Evolutionary conservation across 1,140 invertebrate genomes (phyloP), one percentile per base, ranked within the genome.

Genomic region (Dinothrombium tinctorium): DNA sequence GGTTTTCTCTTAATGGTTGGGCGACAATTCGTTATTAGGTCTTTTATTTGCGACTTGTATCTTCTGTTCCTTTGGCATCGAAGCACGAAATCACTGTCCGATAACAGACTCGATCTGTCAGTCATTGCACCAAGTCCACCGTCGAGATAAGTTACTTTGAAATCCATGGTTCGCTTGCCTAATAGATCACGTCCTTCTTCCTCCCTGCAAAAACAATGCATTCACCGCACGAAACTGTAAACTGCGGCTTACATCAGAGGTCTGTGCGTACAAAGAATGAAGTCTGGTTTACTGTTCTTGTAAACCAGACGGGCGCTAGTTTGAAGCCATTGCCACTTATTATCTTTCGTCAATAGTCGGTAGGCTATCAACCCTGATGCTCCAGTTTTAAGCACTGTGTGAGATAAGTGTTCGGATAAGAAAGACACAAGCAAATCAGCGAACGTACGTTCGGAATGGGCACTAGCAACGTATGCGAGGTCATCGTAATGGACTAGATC

Each of bases 241-340:
- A 36, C 19, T 37, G 31, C 24, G 22, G 66, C 76, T 74, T 64
- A 89, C 90, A 94, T 94, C 4, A 96, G 69, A 36, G 90, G 87
- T 47, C 87, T 69, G 63, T 98, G 92, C 24, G 86, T 96, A 56
- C 82, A 89, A 44, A 95, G 89, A 43, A 98, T 86, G 59, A 92
- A 95, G 58, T 98, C 90, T 2, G 90, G 87, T 61, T 96, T 98
- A 46, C 87, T 94, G 61, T 95, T 96, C 62, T 98, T 99, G 62
- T 95, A 95, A 24, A 95, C 84, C 35, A 96, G 68, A 51, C 87
- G 68, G 4, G 89, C 92, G 49, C 83, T 90, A 1, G 87, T 94
- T 63, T 98, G 92, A 20, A 98, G 61, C 89, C 89, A 98, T 59
- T 96, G 79, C 87, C 87, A 95, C 46, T 77, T 73, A 20, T 49